Evolutionary conservation across 2,797 vertebrate species (phyloP), one percentile per base, ranked within the genome.

Genomic region (Acropternis orthonyx): DNA sequence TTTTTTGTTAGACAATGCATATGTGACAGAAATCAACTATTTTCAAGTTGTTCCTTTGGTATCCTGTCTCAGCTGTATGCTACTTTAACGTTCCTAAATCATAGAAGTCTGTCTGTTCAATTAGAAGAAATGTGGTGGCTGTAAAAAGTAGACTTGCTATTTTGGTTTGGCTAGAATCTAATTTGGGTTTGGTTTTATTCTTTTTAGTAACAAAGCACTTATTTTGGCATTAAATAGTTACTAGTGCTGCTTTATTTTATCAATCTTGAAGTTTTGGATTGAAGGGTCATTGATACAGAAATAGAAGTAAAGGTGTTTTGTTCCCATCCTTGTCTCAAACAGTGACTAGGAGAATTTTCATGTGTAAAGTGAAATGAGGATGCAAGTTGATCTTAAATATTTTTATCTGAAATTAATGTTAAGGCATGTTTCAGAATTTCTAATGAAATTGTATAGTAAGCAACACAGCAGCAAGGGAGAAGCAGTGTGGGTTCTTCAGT

Each of bases 401-500:
- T 68, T 88, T 48, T 48, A 16, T 10, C 14, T 55, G n/a, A 74
- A 43, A 39, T 20, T 4, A 49, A 8, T 21, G 5, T 43, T 44
- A 41, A 52, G 36, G 15, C 24, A 15, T 17, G 30, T 80, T 91
- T 92, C 44, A 61, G 48, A 80, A 59, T 13, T 85, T 61, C 1
- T 32, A 9, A 44, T 9, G 2, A 23, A 49, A 8, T 5, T 14
- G 2, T 32, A 0, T 23, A 22, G 30, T 26, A 30, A 39, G n/a
- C 17, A 49, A 37, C 16, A 12, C 9, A 46, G 34, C 18, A 82
- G 37, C 55, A 79, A 39, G 16, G 27, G n/a, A 67, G 65, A 44
- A 55, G 20, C 24, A 15, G 4, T 62, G 22, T 68, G 3, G 7
- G 28, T 19, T 46, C 6, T 23, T 16, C 74, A 34, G 39, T 76